Evolutionary conservation across 2,888 invertebrate genomes (phyloP).

Genomic region (Drosophila acutilabella): DNA sequence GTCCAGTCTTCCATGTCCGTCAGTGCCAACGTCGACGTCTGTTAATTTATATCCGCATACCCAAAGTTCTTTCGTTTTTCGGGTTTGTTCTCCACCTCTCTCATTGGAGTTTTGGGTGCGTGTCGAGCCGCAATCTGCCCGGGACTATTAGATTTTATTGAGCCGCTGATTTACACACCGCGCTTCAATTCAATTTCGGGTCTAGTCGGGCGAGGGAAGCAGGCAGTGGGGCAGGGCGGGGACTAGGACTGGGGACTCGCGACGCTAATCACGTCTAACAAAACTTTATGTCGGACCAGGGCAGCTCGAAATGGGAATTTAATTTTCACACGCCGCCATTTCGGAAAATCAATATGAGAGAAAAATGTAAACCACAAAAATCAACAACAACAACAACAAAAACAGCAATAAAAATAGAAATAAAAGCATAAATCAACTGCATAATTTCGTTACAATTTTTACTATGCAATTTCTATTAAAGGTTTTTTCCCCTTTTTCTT

Average conservation of each 20-base stretch:
- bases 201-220: not conserved
- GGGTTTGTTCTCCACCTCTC: not conserved
- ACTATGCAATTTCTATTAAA: conserved; percentile 55
- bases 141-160: conserved; percentile 77
- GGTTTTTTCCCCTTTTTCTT: not conserved
- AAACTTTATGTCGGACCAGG: conserved; percentile 52
- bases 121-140: conserved; percentile 73
- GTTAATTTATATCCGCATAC: conserved; percentile 64
- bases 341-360: conserved; percentile 63
- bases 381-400: conserved; percentile 22
- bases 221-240: not conserved
- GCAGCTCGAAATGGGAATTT: conserved; percentile 66
- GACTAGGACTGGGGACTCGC: not conserved
- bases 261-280: conserved; percentile 46
- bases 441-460: conserved; percentile 65
- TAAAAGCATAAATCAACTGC: conserved; percentile 69
- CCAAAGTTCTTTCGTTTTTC: conserved; percentile 21
- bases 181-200: conserved; percentile 73
- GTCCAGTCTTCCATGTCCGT: conserved; percentile 17
- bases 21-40: conserved; percentile 39
- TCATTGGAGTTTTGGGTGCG: conserved; percentile 56
- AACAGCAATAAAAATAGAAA: conserved; percentile 35
- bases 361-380: conserved; percentile 15
- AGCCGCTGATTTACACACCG: conserved; percentile 78
- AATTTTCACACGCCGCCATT: conserved; percentile 73